Evolutionary conservation across 2,797 vertebrate species (phyloP).

Genomic region (Florisuga fusca): DNA sequence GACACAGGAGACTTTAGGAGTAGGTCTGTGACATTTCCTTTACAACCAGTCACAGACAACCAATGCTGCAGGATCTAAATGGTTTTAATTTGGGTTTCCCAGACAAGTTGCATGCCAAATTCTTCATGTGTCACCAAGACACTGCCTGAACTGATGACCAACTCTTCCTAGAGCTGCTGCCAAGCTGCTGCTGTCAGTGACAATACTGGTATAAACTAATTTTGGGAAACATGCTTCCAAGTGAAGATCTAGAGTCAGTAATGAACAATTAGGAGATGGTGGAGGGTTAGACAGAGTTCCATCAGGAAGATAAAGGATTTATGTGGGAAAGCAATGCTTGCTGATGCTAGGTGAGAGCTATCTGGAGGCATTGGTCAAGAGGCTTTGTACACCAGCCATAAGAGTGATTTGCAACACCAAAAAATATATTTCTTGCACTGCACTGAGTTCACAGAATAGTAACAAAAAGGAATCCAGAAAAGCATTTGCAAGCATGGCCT

Average conservation of each 20-base stretch:
- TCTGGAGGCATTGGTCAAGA: not conserved
- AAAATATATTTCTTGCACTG: not conserved
- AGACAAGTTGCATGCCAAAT: not conserved
- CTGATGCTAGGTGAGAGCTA: not conserved
- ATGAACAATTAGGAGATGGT: not conserved
- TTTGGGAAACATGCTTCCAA: not conserved
- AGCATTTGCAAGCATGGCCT: rapidly evolving
- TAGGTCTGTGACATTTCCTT: not conserved
- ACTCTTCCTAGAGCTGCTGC: not conserved
- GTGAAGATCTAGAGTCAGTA: not conserved
- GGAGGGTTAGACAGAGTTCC: not conserved
- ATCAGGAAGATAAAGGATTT: not conserved
- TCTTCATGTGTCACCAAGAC: not conserved
- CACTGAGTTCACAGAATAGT: rapidly evolving
- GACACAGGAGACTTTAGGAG: not conserved
- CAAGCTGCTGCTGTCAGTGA: not conserved
- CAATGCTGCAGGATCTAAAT: not conserved
- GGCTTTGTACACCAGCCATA: not conserved
- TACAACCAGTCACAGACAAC: not conserved
- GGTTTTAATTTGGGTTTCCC: not conserved
- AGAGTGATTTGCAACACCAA: not conserved
- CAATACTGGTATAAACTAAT: not conserved
- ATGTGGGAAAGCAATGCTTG: not conserved
- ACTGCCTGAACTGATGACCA: not conserved
- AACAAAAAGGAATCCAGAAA: not conserved